Conservation (phyloP, 2,888 invertebrate genomes). For the Chromoteleia sp. region DNA sequence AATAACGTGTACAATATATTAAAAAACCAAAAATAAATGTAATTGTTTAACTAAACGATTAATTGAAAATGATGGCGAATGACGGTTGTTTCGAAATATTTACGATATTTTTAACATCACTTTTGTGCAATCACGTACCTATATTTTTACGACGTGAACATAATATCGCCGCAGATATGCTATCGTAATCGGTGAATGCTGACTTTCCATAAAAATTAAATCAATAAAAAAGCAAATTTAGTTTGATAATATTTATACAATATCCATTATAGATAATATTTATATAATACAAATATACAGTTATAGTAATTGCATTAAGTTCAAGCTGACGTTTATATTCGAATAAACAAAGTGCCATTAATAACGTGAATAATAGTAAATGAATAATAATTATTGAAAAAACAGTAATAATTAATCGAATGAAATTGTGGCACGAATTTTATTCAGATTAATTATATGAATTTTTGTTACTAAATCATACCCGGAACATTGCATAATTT, state of each 20-base stretch:
- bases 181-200: slow-evolving; percentile 52
- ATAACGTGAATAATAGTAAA: no score
- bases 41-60: slow-evolving; percentile 51
- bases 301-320: no score
- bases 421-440: no score
- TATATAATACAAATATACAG: neutral
- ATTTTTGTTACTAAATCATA: no score
- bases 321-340: no score
- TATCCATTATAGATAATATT: neutral
- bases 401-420: no score
- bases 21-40: slow-evolving; percentile 40
- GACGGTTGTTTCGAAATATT: slow-evolving; percentile 60
- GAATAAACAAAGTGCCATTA: no score
- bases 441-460: no score
- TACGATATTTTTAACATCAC: slow-evolving; percentile 63
- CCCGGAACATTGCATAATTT: no score
- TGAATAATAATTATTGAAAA: no score
- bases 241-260: neutral
- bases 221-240: no score
- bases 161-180: slow-evolving; percentile 57
- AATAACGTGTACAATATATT: slow-evolving; percentile 54
- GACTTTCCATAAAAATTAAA: slow-evolving; percentile 26
- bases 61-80: slow-evolving; percentile 40
- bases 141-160: slow-evolving; percentile 64
- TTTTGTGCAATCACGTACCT: slow-evolving; percentile 62